A percentile compares a stretch with the other conserved stretches of the same genome.
phyloP scores from a whole-genome alignment of 2,888 invertebrate species.

The Drosophila fulvimacula region DNA sequence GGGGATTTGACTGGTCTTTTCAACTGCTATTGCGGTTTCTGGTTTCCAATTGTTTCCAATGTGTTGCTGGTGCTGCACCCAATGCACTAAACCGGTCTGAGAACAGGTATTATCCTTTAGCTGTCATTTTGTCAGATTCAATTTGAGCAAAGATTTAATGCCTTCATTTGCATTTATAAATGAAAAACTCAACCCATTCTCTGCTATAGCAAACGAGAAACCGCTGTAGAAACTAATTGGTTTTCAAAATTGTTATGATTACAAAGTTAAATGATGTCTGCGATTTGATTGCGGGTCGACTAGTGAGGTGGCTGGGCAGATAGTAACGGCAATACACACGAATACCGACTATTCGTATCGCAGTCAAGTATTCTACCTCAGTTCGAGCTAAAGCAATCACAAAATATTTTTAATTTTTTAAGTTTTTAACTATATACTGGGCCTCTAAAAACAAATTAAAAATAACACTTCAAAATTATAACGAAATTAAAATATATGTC shows the following conservation, averaged over 20 bases:
- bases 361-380: too few relatives aligned
- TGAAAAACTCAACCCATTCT: conserved; percentile 73
- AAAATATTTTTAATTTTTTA: too few relatives aligned
- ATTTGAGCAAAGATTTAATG: conserved; percentile 75
- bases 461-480: too few relatives aligned
- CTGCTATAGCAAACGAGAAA: conserved; percentile 37
- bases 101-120: conserved; percentile 65
- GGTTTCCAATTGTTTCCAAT: conserved; percentile 30
- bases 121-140: conserved; percentile 74
- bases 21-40: conserved; percentile 39
- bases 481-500: not conserved
- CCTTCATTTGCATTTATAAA: conserved; percentile 78
- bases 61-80: conserved; percentile 30
- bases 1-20: conserved; percentile 28
- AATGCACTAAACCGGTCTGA: conserved; percentile 51
- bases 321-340: conserved; percentile 3
- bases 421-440: too few relatives aligned
- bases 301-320: conserved; percentile 34
- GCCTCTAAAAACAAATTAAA: too few relatives aligned
- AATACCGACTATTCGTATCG: too few relatives aligned
- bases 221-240: conserved; percentile 64
- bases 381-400: too few relatives aligned
- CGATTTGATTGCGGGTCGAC: conserved; percentile 67
- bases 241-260: conserved; percentile 80
- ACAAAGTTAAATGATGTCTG: conserved; percentile 77